Evolutionary conservation across 2,888 invertebrate genomes (phyloP), one percentile per base, ranked within the genome.

Genomic region (Dendrolimus pini): DNA sequence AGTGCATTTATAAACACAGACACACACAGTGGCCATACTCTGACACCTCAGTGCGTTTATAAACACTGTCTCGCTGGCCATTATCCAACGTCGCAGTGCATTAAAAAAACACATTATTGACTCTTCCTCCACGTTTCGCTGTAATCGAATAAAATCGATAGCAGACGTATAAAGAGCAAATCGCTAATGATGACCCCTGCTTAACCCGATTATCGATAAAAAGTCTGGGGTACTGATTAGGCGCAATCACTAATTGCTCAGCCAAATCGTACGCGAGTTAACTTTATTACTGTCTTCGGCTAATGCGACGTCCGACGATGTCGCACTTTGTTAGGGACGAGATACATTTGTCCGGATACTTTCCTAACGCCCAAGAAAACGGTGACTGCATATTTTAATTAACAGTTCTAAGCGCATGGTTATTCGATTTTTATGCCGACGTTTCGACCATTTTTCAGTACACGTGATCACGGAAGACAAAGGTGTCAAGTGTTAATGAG

Each of bases 221-320:
- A 47, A 47, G 47, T 10, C 47, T 47, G 47, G 12, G 47, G 1
- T 47, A 47, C 83, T 84, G 81, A 86, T 86, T 85, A 83, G 75
- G 74, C 74, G 72, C 74, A 75, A 75, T 80, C 75, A 75, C 80
- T 85, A 84, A 86, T 84, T 85, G 85, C 80, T 75, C 76, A 81
- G 78, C 78, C 82, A 81, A 82, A 80, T 83, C 77, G 80, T 80
- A 80, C 75, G 71, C 67, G 47, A 68, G 69, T 79, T 83, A 86
- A 86, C 83, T 82, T 77, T 73, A 78, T 81, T 81, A 78, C 75
- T 74, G 80, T 79, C 77, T 78, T 75, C 69, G 70, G 75, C 74
- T 80, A 80, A 79, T 80, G 77, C 79, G 69, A 71, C 70, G 76
- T 30, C 30, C 30, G 69, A 71, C 66, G 70, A 66, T 60, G 58